Evolutionary conservation across 2,113 vertebrate genomes (phyloP).

Genomic region (Hippolais icterina): DNA sequence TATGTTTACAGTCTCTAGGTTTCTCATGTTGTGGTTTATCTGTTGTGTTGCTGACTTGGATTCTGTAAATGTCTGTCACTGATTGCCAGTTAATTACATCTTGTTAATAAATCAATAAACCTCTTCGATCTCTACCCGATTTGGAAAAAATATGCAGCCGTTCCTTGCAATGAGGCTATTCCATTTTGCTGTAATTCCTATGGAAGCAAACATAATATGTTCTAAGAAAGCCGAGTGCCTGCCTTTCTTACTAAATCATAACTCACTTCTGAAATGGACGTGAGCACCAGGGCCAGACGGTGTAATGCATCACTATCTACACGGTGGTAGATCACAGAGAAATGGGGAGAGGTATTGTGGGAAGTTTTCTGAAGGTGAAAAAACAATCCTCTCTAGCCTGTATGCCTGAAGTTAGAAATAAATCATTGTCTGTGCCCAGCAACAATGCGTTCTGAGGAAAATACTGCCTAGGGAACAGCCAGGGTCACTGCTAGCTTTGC

Average conservation of each 20-base stretch:
- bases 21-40: not conserved
- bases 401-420: slow-evolving; percentile 19
- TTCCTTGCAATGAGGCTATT: not conserved
- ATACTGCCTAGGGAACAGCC: not conserved
- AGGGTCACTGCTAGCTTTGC: not conserved
- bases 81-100: slow-evolving; percentile 11
- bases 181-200: not conserved
- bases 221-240: not conserved
- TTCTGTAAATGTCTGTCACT: not conserved
- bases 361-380: slow-evolving; percentile 38
- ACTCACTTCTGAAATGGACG: not conserved
- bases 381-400: not conserved
- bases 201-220: not conserved
- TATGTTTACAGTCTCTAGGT: not conserved
- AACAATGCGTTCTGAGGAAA: not conserved
- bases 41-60: not conserved
- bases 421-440: not conserved
- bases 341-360: not conserved
- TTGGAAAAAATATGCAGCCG: not conserved
- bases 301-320: not conserved
- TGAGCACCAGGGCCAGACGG: not conserved
- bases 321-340: not conserved
- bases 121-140: not conserved
- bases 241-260: not conserved
- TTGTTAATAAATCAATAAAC: slow-evolving; percentile 41